Evolutionary conservation across 2,113 vertebrate species (phyloP), one percentile per base, ranked within the genome.

Genomic region (Trichechus manatus): DNA sequence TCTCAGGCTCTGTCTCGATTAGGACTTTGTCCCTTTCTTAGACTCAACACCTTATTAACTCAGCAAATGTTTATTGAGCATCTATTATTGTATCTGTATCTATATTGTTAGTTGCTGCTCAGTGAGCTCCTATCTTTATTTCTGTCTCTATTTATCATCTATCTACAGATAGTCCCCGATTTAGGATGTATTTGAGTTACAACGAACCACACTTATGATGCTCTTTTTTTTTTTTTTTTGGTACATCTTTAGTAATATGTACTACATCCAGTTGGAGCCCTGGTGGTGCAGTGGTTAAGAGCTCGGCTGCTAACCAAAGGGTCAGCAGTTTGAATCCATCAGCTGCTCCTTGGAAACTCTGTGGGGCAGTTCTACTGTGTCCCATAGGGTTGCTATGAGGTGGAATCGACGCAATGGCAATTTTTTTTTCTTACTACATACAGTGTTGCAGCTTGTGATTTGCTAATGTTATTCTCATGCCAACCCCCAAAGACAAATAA

Each of bases 21-120:
- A 87, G 36, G 50, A 83, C 59, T 84, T 64, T 13, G 42, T n/a
- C 14, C 11, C 68, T 92, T 63, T 89, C 14, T 64, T 81, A 78
- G 79, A 84, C 36, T 88, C n/a, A 59, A 29, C 4, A 17, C 74
- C n/a, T 50, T 66, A 36, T 78, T 64, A 63, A 87, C n/a, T 93
- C 29, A 77, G 15, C 63, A 89, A 53, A 9, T 90, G 72, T 79
- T 92, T 93, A 87, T n/a, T 72, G 83, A 84, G 31, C 25, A 92
- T n/a, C 61, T 79, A 53, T 53, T 94, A 78, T 74, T 47, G 4
- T 53, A 23, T 39, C 13, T 93, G 22, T 66, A 6, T 77, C 75
- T 72, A 0, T 2, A 15, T 27, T 9, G 68, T n/a, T 14, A n/a
- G 2, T 70, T 70, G 66, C 66, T 33, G 31, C 17, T 29, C 33